phyloP scores from a whole-genome alignment of 1,140 invertebrate genomes.

The Paralvinella palmiformis region DNA sequence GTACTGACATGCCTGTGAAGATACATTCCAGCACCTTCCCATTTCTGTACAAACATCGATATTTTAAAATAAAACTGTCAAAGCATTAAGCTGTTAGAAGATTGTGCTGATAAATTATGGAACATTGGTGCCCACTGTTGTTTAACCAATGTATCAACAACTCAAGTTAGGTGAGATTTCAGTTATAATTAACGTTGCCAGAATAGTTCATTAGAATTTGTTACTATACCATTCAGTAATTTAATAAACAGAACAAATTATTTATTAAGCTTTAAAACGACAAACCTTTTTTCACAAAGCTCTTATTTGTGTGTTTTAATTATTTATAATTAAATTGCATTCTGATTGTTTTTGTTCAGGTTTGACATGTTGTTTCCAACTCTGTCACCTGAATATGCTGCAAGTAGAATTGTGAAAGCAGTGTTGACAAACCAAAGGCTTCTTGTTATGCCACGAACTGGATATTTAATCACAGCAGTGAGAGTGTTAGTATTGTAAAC shows the following conservation, averaged over 20 bases:
- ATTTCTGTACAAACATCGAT: too few relatives aligned
- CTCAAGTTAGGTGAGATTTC: too few relatives aligned
- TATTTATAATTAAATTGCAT: background rate
- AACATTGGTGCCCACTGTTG: too few relatives aligned
- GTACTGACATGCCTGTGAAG: background rate
- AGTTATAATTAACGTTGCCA: background rate
- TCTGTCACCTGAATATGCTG: conserved; percentile 78
- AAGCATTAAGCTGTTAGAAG: too few relatives aligned
- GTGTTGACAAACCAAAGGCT: conserved; percentile 73
- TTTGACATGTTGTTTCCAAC: conserved; percentile 62
- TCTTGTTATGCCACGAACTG: conserved; percentile 69
- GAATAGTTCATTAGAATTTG: background rate
- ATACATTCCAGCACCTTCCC: too few relatives aligned
- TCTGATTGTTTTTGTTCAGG: conserved; percentile 24
- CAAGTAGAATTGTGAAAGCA: conserved; percentile 72
- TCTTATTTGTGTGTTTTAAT: background rate
- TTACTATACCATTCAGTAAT: background rate
- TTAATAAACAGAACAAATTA: background rate
- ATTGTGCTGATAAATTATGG: too few relatives aligned
- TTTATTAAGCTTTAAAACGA: background rate
- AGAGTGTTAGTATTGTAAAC: conserved; percentile 36
- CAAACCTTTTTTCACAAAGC: background rate
- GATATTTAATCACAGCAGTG: conserved; percentile 59
- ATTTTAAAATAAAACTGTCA: too few relatives aligned
- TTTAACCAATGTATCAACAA: too few relatives aligned